Conservation (phyloP, 2,113 vertebrate genomes). For the Pseudonaja textilis region DNA sequence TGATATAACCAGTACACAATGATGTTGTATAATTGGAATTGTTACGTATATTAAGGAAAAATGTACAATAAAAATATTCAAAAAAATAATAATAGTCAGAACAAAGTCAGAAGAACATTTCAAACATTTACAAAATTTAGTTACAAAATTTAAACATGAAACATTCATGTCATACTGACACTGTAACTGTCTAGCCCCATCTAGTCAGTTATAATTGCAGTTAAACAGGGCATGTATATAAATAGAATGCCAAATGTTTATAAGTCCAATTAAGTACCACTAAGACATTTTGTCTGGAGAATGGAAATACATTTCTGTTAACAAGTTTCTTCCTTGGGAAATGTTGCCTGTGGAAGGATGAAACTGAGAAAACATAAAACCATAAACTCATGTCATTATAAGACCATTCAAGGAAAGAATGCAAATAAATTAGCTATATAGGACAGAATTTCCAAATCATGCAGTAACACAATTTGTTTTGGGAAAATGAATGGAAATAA, state of each 20-base stretch:
- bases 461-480: neutral
- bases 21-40: too few relatives aligned
- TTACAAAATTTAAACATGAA: neutral
- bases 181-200: neutral
- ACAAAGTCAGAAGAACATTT: neutral
- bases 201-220: neutral
- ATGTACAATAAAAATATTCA: too few relatives aligned
- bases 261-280: neutral
- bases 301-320: neutral
- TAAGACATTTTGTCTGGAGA: neutral
- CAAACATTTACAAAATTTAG: neutral
- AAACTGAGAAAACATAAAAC: neutral
- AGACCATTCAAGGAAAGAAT: neutral
- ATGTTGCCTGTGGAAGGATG: neutral
- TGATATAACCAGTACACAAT: too few relatives aligned
- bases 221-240: neutral
- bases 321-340: neutral
- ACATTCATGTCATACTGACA: neutral
- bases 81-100: too few relatives aligned
- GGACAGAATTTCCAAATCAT: neutral
- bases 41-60: too few relatives aligned
- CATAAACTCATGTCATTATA: neutral
- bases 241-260: neutral
- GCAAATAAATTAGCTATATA: neutral
- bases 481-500: neutral